These are phyloP conservation scores for Clarias batrachus DNA, from an alignment of 2,113 vertebrate genomes.

Conservation along the genomic window DNA sequence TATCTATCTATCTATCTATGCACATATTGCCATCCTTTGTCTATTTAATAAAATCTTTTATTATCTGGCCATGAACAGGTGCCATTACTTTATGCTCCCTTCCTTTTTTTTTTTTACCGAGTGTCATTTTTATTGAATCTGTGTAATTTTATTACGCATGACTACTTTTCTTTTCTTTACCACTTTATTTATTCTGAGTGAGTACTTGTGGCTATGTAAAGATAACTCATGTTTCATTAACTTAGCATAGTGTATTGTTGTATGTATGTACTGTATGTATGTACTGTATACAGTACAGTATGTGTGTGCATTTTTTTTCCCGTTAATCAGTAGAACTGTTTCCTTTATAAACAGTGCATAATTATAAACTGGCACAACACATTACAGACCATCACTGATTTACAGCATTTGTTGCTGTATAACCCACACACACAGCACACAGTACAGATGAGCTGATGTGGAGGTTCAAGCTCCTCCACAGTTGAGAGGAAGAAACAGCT, in stretches of 20 bases:
- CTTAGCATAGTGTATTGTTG: neutral
- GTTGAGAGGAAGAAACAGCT: conserved; percentile 31
- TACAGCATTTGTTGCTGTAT: neutral
- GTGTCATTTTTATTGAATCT: neutral
- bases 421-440: neutral
- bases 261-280: too few relatives aligned
- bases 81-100: neutral
- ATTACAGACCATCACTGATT: neutral
- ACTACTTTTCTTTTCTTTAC: neutral
- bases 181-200: neutral
- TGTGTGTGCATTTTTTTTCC: neutral
- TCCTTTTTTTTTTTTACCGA: neutral
- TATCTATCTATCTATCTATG: too few relatives aligned
- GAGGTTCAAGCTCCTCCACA: conserved; percentile 10
- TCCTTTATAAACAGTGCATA: neutral
- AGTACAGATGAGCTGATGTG: conserved; percentile 30
- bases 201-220: neutral
- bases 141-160: neutral
- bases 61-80: neutral
- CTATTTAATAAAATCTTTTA: neutral
- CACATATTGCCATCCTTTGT: neutral
- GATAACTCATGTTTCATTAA: neutral
- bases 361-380: neutral
- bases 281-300: too few relatives aligned
- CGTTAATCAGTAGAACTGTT: neutral